Evolutionary conservation across 2,113 vertebrate species (phyloP).

Genomic region (Helogale parvula): DNA sequence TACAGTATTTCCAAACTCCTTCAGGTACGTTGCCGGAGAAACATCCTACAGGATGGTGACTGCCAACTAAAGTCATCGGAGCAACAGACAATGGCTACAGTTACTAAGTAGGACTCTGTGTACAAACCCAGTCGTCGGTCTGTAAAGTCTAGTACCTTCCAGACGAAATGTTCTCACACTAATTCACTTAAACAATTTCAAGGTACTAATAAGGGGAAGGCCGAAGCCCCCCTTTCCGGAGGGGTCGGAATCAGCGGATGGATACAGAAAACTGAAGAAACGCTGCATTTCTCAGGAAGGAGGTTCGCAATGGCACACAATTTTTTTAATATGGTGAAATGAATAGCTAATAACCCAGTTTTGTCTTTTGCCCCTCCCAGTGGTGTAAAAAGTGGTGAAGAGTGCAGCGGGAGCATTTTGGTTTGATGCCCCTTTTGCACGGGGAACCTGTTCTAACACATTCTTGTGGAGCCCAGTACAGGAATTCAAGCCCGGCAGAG

Average conservation of each 20-base stretch:
- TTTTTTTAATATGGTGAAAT: background rate
- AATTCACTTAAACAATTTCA: slow-evolving; percentile 36
- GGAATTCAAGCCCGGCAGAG: slow-evolving; percentile 68
- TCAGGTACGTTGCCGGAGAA: slow-evolving; percentile 54
- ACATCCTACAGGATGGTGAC: slow-evolving; percentile 24
- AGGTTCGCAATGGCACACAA: background rate
- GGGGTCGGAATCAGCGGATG: background rate
- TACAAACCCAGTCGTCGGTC: slow-evolving; percentile 58
- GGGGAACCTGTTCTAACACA: slow-evolving; percentile 82
- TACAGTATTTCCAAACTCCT: slow-evolving; percentile 50
- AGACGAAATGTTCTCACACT: background rate
- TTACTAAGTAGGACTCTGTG: slow-evolving; percentile 62
- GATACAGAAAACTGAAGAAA: background rate
- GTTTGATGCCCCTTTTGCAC: slow-evolving; percentile 44
- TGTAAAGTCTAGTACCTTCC: slow-evolving; percentile 52
- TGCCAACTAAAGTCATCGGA: slow-evolving; percentile 64
- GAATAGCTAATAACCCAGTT: background rate
- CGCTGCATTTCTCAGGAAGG: background rate
- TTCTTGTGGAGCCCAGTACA: slow-evolving; percentile 79
- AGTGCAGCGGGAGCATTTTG: slow-evolving; percentile 11
- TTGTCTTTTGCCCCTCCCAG: background rate
- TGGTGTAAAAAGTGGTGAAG: background rate
- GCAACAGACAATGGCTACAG: slow-evolving; percentile 65
- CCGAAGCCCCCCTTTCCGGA: background rate
- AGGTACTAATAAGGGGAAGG: background rate